Evolutionary conservation across 2,113 vertebrate species (phyloP), one percentile per base, ranked within the genome.

Genomic region (Corythornis cristatus): DNA sequence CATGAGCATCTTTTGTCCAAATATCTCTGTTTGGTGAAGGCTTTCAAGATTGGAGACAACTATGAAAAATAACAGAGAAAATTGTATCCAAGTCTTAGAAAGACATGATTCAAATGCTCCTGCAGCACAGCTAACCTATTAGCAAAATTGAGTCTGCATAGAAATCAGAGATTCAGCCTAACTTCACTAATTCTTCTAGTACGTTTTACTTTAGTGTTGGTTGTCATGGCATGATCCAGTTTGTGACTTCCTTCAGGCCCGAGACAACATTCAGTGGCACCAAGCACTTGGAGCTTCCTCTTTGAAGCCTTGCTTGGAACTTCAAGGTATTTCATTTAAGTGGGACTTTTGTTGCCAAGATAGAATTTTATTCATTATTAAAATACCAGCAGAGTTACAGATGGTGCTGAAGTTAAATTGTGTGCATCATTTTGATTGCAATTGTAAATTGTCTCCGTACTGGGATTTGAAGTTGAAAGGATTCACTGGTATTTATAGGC

Each of bases 341-440:
- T 31, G 67, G 83, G 70, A 42, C 37, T 93, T 96, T 83, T 93
- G 88, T 88, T 97, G 83, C 78, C 60, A 94, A 88, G 56, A 76
- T 87, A 88, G 94, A 90, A 96, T 96, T 97, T 95, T 92, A 96
- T 96, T 97, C 81, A 96, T 96, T 97, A 95, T 97, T 97, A 96
- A 97, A 97, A 96, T 96, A 95, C 66, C 86, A 93, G 71, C 82
- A 93, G 83, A 96, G 54, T 95, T 97, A 97, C 89, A 95, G 86
- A 96, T 96, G 89, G 93, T 88, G 46, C 81, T 81, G 50, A 97
- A 96, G 95, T 96, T 97, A 97, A 97, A 96, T 91, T 91, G 86
- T 83, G 86, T 95, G 74, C 74, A 96, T 90, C 35, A 9, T 86
- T 89, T 96, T 96, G 90, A 98, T 95, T 96, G 94, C 92, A 93